Base-by-base conservation (phyloP, 2,888 invertebrate genomes). In the Brachypalpus laphriformis region DNA sequence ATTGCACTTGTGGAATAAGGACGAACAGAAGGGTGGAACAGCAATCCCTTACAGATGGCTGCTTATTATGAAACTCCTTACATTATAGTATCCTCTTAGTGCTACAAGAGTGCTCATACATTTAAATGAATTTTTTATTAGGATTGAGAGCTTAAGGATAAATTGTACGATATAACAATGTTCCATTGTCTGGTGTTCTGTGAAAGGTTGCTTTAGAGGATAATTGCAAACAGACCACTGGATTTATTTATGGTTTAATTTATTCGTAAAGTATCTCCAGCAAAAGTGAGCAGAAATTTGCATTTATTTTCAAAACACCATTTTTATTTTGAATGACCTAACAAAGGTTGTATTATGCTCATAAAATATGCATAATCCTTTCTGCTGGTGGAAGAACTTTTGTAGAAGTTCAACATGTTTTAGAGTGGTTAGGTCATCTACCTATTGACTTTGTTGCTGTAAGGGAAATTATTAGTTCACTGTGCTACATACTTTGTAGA, bases 111-210 rank as follows among this genome's bases (percentile, higher is more conserved):
- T n/a, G 16, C 40, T 40, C 18, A 16, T 68, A 54, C 22, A 37
- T 54, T 68, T n/a, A 18, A 40, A 54, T 68, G 66, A 68, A 68
- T 68, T 68, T 40, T 68, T 66, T 51, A 66, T 66, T n/a, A 51
- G 66, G 51, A 51, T 51, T 51, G 66, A 37, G 16, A 16, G 51
- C 51, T 34, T 51, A 31, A 31, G 18, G 9, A 65, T 65, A 49
- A 65, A 20, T 31, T 18, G 37, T 66, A 37, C 18, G 34, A 34
- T 42, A 47, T 47, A 6, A 20, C 9, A 47, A 47, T 45, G 14
- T 16, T 7, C n/a, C 7, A 5, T 16, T 16, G 45, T 18, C 18
- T 18, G 16, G 42, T 45, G 7, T 7, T 45, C 45, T 7, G 14
- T 16, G 28, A 37, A 57, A 20, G 20, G 20, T 22, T 57, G 37